Evolutionary conservation across 2,113 vertebrate species (phyloP), one percentile per base, ranked within the genome.

Genomic region (Heterotilapia buettikoferi): DNA sequence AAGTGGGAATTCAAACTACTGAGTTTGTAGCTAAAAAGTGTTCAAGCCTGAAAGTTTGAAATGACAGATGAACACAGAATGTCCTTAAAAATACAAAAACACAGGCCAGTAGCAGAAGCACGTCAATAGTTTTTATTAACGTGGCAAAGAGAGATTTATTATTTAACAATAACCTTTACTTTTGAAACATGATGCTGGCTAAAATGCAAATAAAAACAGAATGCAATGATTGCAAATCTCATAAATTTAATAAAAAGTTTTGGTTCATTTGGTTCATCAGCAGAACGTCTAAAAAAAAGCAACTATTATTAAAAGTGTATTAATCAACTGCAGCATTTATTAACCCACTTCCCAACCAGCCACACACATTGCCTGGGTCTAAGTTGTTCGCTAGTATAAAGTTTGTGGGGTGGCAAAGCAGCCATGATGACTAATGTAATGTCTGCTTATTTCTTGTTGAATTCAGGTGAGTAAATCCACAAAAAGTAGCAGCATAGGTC

Each of bases 381-480:
- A 66, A 66, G 31, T n/a, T n/a, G 36, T n/a, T 66, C 1, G 0
- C 38, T 45, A 43, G 21, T 26, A 18, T 73, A 73, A 73, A 45
- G 68, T 3, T 73, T 73, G 38, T 2, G 38, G 13, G 0, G 38
- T 26, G 38, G 38, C 3, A 45, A 73, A 73, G 38, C 38, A 73
- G 68, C 68, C 68, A 45, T 71, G n/a, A 45, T 71, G 66, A 24
- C 21, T 26, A 14, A 73, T 9, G 8, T 45, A 73, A 26, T 38
- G 26, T 45, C 12, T 26, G 13, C 6, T 26, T 73, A 71, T 40
- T 40, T 71, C 33, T 71, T 71, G 63, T 71, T 71, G n/a, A 71
- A 71, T 71, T 71, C n/a, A 71, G 63, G 66, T 43, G 66, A 40
- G 36, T 24, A 71, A 71, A 71, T 24, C 36, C 36, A 71, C 66